A percentile compares a stretch with the other conserved stretches of the same genome.
Evolutionary conservation across 2,797 vertebrate genomes (phyloP).

Genomic region (Kryptopterus vitreolus): DNA sequence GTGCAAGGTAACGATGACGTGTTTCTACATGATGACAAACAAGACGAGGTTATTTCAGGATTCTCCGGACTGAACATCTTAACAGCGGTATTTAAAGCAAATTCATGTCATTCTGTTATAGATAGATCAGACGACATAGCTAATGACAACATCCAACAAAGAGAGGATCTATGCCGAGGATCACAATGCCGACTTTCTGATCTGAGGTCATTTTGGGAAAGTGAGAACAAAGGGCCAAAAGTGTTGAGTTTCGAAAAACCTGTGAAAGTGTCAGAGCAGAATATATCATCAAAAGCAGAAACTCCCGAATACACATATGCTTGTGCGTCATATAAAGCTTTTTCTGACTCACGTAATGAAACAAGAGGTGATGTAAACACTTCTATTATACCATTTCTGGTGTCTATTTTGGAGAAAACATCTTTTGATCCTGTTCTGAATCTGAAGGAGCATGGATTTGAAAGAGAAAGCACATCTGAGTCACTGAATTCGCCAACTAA

Average conservation of each 20-base stretch:
- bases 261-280: slow-evolving; percentile 6
- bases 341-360: slow-evolving; percentile 5
- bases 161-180: slow-evolving; percentile 49
- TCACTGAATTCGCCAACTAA: slow-evolving; percentile 2
- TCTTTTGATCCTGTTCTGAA: slow-evolving; percentile 7
- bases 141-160: slow-evolving; percentile 19
- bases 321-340: not conserved
- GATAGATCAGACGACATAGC: slow-evolving; percentile 42
- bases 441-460: not conserved
- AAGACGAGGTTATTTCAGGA: slow-evolving; percentile 33
- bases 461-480: slow-evolving; percentile 13
- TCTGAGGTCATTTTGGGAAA: slow-evolving; percentile 77
- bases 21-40: slow-evolving; percentile 5
- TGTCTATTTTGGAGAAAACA: slow-evolving; percentile 26
- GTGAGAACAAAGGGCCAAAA: slow-evolving; percentile 57
- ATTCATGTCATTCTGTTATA: not conserved
- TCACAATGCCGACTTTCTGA: slow-evolving; percentile 65
- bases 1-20: slow-evolving; percentile 24
- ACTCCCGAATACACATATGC: not conserved
- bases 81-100: slow-evolving; percentile 18
- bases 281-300: slow-evolving; percentile 1
- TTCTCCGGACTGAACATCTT: not conserved
- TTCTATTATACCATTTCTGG: not conserved
- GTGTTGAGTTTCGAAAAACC: slow-evolving; percentile 44
- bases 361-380: not conserved